These are phyloP conservation scores for Coptotermes formosanus DNA, from an alignment of 1,140 invertebrate species.

Conservation along the genomic window DNA sequence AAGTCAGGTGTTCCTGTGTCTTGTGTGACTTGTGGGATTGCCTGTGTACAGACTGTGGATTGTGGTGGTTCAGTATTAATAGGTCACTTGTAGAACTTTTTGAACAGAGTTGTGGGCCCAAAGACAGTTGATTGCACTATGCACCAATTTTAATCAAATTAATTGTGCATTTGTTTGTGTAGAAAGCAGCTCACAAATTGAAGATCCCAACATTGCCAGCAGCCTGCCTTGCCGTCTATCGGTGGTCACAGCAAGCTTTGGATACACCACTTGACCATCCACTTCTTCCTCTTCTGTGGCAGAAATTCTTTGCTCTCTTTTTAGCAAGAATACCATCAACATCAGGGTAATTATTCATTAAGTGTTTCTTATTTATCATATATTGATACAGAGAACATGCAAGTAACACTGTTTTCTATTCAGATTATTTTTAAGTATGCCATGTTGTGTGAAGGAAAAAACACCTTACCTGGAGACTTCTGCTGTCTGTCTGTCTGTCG, in stretches of 20 bases:
- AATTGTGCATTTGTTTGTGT: conserved; percentile 40
- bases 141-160: no score
- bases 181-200: conserved; percentile 61
- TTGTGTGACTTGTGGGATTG: background rate
- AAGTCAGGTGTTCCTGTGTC: no score
- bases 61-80: background rate
- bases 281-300: conserved; percentile 70
- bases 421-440: no score
- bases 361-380: background rate
- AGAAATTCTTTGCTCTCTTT: conserved; percentile 77
- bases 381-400: background rate
- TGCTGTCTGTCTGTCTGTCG: no score
- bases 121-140: no score
- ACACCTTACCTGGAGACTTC: no score
- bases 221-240: conserved; percentile 66
- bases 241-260: conserved; percentile 76
- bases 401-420: no score
- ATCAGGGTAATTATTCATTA: conserved; percentile 47
- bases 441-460: no score
- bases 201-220: conserved; percentile 59
- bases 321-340: conserved; percentile 59
- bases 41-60: background rate
- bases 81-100: no score
- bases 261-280: conserved; percentile 70
- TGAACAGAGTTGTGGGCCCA: no score